These are phyloP conservation scores for Pipistrellus pipistrellus DNA, from an alignment of 2,797 vertebrate species.

Conservation along the genomic window DNA sequence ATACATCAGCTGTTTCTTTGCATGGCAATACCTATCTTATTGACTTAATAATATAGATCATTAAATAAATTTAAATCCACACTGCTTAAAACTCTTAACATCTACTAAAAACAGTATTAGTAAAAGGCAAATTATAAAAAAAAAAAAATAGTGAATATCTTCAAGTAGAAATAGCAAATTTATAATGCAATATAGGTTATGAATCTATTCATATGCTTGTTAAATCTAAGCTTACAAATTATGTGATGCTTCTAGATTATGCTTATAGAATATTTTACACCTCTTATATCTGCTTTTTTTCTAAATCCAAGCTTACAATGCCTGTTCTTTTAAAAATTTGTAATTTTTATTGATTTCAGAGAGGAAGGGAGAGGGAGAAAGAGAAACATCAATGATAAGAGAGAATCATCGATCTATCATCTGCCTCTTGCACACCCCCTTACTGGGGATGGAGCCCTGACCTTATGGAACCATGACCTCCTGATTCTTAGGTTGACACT, in stretches of 20 bases:
- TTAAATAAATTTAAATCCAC: neutral
- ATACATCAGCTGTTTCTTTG: neutral
- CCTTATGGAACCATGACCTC: too few relatives aligned
- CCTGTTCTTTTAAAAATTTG: neutral
- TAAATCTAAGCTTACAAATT: neutral
- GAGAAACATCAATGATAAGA: too few relatives aligned
- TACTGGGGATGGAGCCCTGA: too few relatives aligned
- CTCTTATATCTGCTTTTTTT: neutral
- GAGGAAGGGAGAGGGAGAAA: too few relatives aligned
- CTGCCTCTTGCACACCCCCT: too few relatives aligned
- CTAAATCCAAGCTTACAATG: neutral
- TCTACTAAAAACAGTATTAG: neutral
- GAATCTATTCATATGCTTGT: neutral
- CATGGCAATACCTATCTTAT: neutral
- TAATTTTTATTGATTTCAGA: too few relatives aligned
- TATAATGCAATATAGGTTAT: slow-evolving; percentile 23
- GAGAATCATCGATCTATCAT: too few relatives aligned
- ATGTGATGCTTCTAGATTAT: neutral
- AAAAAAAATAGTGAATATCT: neutral
- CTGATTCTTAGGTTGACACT: too few relatives aligned
- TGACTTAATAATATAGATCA: neutral
- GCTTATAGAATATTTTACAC: neutral
- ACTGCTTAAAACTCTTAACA: slow-evolving; percentile 27
- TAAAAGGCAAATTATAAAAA: neutral
- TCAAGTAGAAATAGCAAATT: neutral